phyloP scores from a whole-genome alignment of 2,113 vertebrate genomes.

The Callorhinus ursinus region DNA sequence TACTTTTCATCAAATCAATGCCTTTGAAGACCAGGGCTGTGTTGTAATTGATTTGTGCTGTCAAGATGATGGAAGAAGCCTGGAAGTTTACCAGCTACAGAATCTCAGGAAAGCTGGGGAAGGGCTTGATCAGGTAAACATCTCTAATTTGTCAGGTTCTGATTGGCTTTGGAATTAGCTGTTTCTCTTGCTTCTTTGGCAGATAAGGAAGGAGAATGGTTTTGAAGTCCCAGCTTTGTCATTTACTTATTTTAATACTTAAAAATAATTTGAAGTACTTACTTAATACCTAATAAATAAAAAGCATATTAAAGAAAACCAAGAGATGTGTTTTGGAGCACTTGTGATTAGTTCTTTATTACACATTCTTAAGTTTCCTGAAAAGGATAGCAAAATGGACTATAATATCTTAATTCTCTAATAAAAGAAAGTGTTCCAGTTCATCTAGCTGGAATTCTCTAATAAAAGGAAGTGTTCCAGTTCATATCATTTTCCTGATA shows the following conservation, averaged over 20 bases:
- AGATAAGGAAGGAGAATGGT: neutral
- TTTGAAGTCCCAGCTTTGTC: conserved; percentile 22
- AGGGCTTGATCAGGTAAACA: conserved; percentile 90
- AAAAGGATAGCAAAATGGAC: conserved; percentile 5
- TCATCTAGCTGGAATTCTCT: neutral
- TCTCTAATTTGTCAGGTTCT: conserved; percentile 24
- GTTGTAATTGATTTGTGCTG: conserved; percentile 93
- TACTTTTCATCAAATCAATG: conserved; percentile 95
- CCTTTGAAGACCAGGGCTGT: conserved; percentile 91
- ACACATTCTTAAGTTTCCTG: neutral
- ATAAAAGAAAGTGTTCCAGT: neutral
- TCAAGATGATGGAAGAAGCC: conserved; percentile 87
- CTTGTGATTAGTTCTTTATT: neutral
- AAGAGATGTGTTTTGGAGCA: neutral
- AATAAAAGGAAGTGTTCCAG: neutral
- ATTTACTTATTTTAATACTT: conserved; percentile 14
- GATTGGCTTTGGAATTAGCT: neutral
- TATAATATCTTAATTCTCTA: neutral
- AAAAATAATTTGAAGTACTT: neutral
- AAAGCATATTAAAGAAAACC: neutral
- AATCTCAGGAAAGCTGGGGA: conserved; percentile 91
- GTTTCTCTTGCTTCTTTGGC: neutral
- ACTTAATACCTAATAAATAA: neutral
- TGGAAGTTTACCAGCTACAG: conserved; percentile 89
- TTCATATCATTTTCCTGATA: conserved; percentile 1